Evolutionary conservation across 2,113 vertebrate species (phyloP).

Genomic region (Asarcornis scutulata): DNA sequence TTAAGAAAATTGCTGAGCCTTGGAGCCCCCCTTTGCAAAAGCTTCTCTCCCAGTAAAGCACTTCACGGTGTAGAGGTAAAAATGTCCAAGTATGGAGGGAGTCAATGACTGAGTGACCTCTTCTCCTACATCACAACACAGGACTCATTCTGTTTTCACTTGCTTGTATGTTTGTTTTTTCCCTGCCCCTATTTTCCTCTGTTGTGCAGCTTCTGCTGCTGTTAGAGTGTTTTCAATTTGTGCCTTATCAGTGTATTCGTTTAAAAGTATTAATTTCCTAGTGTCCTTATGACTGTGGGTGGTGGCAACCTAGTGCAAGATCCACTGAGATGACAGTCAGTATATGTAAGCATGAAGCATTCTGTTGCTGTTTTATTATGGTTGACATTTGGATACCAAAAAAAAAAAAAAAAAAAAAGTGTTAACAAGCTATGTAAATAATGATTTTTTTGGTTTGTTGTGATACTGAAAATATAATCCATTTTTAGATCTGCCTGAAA

Average conservation of each 20-base stretch:
- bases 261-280: not conserved
- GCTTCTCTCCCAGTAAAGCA: not conserved
- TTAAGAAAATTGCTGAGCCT: not conserved
- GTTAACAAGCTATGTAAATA: not conserved
- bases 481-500: not conserved
- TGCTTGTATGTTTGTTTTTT: not conserved
- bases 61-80: not conserved
- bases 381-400: not conserved
- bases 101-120: not conserved
- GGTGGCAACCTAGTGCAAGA: not conserved
- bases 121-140: not conserved
- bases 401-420: not conserved
- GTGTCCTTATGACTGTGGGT: not conserved
- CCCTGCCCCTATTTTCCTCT: not conserved
- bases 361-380: not conserved
- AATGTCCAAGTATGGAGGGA: not conserved
- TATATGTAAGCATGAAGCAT: not conserved
- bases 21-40: not conserved
- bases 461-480: not conserved
- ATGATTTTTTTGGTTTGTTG: not conserved
- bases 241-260: not conserved
- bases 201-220: not conserved
- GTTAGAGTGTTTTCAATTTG: not conserved
- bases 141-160: not conserved
- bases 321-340: not conserved